These are phyloP conservation scores for Simalia tracyae DNA, from an alignment of 2,797 vertebrate species.

Conservation along the genomic window DNA sequence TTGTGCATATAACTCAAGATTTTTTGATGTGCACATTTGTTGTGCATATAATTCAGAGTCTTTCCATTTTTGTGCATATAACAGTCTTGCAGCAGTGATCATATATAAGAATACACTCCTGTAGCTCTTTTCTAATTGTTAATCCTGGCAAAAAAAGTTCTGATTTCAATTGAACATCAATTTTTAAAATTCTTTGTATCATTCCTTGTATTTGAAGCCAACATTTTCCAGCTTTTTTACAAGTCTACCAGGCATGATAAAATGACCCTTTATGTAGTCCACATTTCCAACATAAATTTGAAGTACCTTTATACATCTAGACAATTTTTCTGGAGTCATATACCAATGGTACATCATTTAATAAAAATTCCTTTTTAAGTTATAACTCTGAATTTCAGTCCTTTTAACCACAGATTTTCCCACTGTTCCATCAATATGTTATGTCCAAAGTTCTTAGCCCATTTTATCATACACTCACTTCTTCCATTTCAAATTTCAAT, in stretches of 20 bases:
- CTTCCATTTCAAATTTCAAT: not conserved
- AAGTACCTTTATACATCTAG: not conserved
- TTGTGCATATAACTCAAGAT: too few relatives aligned
- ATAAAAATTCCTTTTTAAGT: not conserved
- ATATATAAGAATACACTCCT: not conserved
- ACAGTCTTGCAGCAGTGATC: not conserved
- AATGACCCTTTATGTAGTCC: not conserved
- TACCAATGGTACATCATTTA: not conserved
- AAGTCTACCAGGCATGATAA: not conserved
- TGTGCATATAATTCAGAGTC: too few relatives aligned
- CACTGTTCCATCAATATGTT: not conserved
- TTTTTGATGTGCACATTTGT: too few relatives aligned
- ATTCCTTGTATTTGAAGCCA: not conserved
- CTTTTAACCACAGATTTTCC: not conserved
- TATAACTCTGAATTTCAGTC: not conserved
- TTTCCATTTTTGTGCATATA: too few relatives aligned
- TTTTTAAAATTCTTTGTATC: not conserved
- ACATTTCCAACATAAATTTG: not conserved
- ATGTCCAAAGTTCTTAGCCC: not conserved
- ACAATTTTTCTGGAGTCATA: not conserved
- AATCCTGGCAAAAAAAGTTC: not conserved
- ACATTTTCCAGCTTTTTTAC: not conserved
- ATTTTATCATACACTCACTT: not conserved
- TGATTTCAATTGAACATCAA: not conserved
- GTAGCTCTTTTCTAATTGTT: not conserved